A percentile compares a stretch with the other conserved stretches of the same genome.
phyloP scores from a whole-genome alignment of 1,140 invertebrate species.

The Zaprionus africanus region DNA sequence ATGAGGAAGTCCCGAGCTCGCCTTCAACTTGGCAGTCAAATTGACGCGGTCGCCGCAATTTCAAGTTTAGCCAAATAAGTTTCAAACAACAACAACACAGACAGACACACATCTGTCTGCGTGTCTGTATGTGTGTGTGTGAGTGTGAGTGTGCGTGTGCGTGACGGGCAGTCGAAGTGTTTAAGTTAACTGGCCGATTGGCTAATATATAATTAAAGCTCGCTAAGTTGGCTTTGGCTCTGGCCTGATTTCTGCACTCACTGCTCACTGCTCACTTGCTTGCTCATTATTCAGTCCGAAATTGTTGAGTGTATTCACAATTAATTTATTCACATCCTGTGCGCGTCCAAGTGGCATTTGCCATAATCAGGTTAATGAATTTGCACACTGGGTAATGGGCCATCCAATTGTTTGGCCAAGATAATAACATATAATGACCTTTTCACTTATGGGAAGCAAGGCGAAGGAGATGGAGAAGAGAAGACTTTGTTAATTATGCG shows the following conservation, averaged over 20 bases:
- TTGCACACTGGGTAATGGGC: constrained; percentile 33
- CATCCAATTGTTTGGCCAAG: constrained; percentile 43
- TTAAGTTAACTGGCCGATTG: constrained; percentile 56
- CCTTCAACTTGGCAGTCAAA: constrained; percentile 35
- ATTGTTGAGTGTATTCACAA: constrained; percentile 23
- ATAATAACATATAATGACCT: constrained; percentile 17
- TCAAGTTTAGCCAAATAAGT: constrained; percentile 31
- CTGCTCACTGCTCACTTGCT: constrained; percentile 22
- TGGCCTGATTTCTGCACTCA: neutral
- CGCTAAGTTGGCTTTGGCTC: constrained; percentile 14
- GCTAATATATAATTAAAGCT: constrained; percentile 66
- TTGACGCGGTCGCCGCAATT: constrained; percentile 50
- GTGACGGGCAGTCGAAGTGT: constrained; percentile 57
- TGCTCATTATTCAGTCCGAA: constrained; percentile 30
- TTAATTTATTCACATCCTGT: constrained; percentile 38
- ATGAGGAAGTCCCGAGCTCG: constrained; percentile 28
- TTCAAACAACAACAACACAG: constrained; percentile 27
- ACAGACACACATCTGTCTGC: neutral
- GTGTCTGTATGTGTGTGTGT: constrained; percentile 24
- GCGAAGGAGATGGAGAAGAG: neutral
- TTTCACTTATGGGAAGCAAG: neutral
- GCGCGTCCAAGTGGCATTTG: constrained; percentile 23
- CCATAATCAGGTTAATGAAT: constrained; percentile 51
- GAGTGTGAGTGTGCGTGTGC: constrained; percentile 19
- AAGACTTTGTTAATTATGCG: neutral